Evolutionary conservation across 2,113 vertebrate genomes (phyloP), one percentile per base, ranked within the genome.

Genomic region (Tauraco erythrolophus): DNA sequence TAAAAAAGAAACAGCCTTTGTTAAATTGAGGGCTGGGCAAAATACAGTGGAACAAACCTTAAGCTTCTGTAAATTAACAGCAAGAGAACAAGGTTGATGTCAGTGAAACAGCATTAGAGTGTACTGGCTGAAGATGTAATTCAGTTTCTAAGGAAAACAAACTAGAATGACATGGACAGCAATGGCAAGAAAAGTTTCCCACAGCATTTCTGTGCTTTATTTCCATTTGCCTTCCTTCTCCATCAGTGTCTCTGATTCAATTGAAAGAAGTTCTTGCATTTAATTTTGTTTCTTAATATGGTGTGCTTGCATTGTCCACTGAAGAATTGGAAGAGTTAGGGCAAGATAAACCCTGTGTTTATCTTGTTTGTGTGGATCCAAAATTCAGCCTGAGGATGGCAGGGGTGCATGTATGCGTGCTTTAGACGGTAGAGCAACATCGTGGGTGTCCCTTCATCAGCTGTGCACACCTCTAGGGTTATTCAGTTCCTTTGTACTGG

Each of bases 331-430:
- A 54, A 58, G 22, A 14, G 23, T 19, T 41, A 48, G 30, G n/a
- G 46, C 25, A 50, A 41, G 72, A 50, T 30, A 41, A 72, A 85
- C 14, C n/a, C n/a, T n/a, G n/a, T n/a, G n/a, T n/a, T n/a, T n/a
- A n/a, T n/a, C n/a, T n/a, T n/a, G n/a, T n/a, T n/a, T n/a, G n/a
- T n/a, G n/a, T n/a, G n/a, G n/a, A n/a, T 17, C 30, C 33, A 78
- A 43, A 82, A 45, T 71, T 46, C 28, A 66, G 17, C 5, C n/a
- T 10, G 2, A 43, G 46, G 6, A 25, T 4, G 16, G 10, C 60
- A 65, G 27, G n/a, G 14, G 4, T 8, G 27, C 11, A 2, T 0
- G 0, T 6, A 4, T 5, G 8, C 2, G 18, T 7, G 18, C 50
- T 84, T 33, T 14, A 12, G 39, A 35, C 10, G 19, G 21, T 6